Base-by-base conservation (phyloP, 2,888 invertebrate genomes). In the Cantharis rufa region DNA sequence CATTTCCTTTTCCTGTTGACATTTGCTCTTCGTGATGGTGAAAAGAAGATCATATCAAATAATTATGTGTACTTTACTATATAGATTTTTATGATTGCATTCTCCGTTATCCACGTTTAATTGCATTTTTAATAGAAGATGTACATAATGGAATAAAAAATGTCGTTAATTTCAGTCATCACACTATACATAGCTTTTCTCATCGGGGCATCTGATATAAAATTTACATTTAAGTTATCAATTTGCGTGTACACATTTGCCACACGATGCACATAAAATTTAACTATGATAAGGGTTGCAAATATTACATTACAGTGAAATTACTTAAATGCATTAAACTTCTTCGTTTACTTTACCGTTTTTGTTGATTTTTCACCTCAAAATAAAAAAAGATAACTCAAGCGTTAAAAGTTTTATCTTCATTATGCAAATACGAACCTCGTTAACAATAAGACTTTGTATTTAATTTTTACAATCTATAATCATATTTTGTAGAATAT, bases 311-410 rank as follows among this genome's bases (percentile, higher is more conserved):
- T 48, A 48, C 48, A 48, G 48, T n/a, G 9, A 48, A 48, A 48
- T 48, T 48, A 48, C 48, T n/a, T n/a, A n/a, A n/a, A 48, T 69
- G 18, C 72, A 79, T 78, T 81, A 81, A 80, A 79, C 24, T 79
- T 76, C 78, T 78, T 76, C 63, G 80, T 80, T 79, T 79, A 72
- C 77, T 78, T 73, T 76, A 48, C 1, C n/a, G 7, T 48, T 48
- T n/a, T 48, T 48, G 48, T 48, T 48, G 48, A 48, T 48, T n/a
- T 48, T 48, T n/a, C 32, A 48, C n/a, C n/a, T n/a, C n/a, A 48
- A 48, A 48, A 48, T n/a, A 48, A n/a, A 48, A 48, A 48, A n/a
- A 7, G 7, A 48, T 48, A 48, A 48, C 48, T n/a, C 48, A 48
- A 48, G n/a, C 48, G 48, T 48, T 48, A 48, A 48, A 48, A 48